Base-by-base conservation (phyloP, 2,113 vertebrate species). In the Leptodactylus fuscus region DNA sequence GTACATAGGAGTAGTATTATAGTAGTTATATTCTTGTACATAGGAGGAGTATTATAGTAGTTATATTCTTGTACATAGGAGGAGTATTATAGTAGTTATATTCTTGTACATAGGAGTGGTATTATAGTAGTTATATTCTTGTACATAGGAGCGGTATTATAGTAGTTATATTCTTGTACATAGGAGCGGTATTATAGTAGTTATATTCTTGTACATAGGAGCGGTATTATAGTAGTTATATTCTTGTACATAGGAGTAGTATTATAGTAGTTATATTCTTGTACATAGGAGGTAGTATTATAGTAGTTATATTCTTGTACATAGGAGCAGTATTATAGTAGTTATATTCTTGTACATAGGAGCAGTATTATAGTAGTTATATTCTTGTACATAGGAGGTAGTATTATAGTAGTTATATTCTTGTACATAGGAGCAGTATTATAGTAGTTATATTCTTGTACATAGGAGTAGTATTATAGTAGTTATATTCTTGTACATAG, bases 401-500 rank as follows among this genome's bases (percentile, higher is more conserved):
- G 53, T 58, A 58, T 58, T 58, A 58, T 58, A 58, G 53, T 58
- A 58, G 53, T 58, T 58, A 58, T 58, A 58, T 58, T 58, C 53
- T 20, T 58, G 53, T 65, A 58, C 53, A 58, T 58, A 58, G 53
- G 53, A 6, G 53, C 53, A 58, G 53, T 58, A 65, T 65, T 65
- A 65, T 65, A 65, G 60, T 65, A 65, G 60, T 65, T 65, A 65
- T 65, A 65, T 65, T 65, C 60, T 32, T 65, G 60, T 65, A 65
- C 10, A 65, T 65, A 65, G 60, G 60, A 15, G 60, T 27, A 65
- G 60, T 65, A 65, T 65, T 65, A 65, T 65, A 65, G 27, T 65
- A 65, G 60, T 65, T 65, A 65, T 65, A 65, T 65, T 65, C 60
- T 32, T 65, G 60, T 65, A 65, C 11, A 65, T 65, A 65, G 60